Evolutionary conservation across 2,888 invertebrate species (phyloP), one percentile per base, ranked within the genome.

Genomic region (Ophion ventricosus): DNA sequence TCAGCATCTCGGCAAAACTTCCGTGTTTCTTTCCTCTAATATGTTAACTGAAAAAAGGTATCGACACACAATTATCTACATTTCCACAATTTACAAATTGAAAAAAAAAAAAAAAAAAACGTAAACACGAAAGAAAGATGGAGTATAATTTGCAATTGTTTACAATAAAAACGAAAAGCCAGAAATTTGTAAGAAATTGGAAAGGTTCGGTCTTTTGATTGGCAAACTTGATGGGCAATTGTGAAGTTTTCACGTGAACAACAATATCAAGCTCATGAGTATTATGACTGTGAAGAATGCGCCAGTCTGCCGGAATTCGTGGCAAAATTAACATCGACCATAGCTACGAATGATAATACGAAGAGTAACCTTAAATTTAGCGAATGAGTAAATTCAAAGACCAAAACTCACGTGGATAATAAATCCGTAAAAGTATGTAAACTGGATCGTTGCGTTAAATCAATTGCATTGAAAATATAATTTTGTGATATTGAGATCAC

Each of bases 1-100:
- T 86, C 64, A 86, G 72, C 86, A 86, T 86, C 61, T 69, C 85
- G 29, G 57, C 66, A 49, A 26, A 26, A 43, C 17, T 11, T 66
- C n/a, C 26, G 25, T 74, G 23, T 26, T 10, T n/a, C 61, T 59
- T 26, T 49, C 17, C 40, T 59, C 3, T 29, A 29, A 1, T 25
- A 25, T 43, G 49, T 74, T 29, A 14, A 80, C 64, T 26, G n/a
- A 49, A 14, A 74, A 43, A 59, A 59, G 29, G 57, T n/a, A 26
- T 2, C 3, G 10, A 7, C 7, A 64, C 26, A 63, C n/a, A 63
- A 66, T 20, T 54, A 66, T 26, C 3, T 17, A 26, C n/a, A 23
- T 20, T 29, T 76, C 0, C 17, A 1, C 17, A 66, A 17, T 17
- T 4, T 23, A 7, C 3, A 8, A n/a, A 25, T 25, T 14, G 35